These are phyloP conservation scores for Tetragnatha montana DNA, from an alignment of 2,888 invertebrate genomes.

Conservation along the genomic window DNA sequence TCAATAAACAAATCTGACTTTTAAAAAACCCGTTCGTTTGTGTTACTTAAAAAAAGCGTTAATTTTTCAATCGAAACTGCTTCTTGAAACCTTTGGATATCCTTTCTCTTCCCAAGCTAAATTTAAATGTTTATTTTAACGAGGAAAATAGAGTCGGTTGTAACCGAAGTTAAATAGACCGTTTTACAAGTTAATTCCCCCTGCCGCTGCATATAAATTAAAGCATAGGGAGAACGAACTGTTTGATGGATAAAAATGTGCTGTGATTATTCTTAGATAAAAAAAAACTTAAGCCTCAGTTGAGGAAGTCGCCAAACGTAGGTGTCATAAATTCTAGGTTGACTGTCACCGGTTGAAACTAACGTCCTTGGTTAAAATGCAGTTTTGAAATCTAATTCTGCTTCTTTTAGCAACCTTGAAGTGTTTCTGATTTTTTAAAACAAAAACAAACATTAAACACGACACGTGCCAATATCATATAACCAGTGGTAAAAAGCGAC, in stretches of 20 bases:
- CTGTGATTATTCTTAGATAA: neutral
- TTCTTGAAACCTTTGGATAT: no score
- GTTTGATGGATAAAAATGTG: neutral
- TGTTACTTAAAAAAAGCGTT: no score
- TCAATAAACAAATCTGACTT: no score
- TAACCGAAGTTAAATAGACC: neutral
- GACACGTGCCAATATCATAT: neutral
- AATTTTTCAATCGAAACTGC: no score
- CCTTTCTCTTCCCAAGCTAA: no score
- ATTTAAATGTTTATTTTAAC: no score
- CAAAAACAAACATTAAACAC: conserved; percentile 13
- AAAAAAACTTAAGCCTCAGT: neutral
- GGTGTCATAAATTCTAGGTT: neutral
- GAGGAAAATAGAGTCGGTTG: neutral
- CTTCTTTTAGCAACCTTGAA: neutral
- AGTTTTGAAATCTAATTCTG: conserved; percentile 28
- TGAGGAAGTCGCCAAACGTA: neutral
- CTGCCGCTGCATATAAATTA: neutral
- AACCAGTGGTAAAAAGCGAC: neutral
- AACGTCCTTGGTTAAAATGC: neutral
- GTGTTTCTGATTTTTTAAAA: neutral
- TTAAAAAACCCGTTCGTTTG: no score
- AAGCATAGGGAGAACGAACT: neutral
- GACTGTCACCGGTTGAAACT: neutral
- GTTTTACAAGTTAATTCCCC: neutral